Conservation (phyloP, 2,113 vertebrate genomes). For the Rhinichthys klamathensis region DNA sequence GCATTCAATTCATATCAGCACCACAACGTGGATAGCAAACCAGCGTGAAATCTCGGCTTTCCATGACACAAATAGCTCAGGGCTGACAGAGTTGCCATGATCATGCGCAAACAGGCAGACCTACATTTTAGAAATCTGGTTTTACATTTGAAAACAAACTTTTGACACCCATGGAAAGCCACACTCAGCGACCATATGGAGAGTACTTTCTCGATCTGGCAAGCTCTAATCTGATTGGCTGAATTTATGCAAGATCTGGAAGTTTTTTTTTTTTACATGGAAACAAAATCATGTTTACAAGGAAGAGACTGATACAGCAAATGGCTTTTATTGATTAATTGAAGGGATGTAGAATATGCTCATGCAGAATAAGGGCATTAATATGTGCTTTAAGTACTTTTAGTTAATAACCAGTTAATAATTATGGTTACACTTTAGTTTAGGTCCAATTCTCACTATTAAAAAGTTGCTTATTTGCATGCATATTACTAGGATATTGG, state of each 20-base stretch:
- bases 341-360: too few relatives aligned
- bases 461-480: too few relatives aligned
- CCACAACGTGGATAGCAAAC: conserved; percentile 19
- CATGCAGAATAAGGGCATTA: too few relatives aligned
- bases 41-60: conserved; percentile 25
- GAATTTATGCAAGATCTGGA: background rate
- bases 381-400: too few relatives aligned
- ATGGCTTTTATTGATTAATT: background rate
- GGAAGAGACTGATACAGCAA: background rate
- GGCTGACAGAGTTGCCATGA: background rate
- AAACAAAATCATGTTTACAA: background rate
- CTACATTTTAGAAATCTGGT: background rate
- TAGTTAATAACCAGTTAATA: too few relatives aligned
- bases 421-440: too few relatives aligned
- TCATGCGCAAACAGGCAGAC: background rate
- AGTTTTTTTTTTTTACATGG: background rate
- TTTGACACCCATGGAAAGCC: background rate
- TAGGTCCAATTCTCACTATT: too few relatives aligned
- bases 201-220: background rate
- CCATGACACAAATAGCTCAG: background rate
- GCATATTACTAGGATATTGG: too few relatives aligned
- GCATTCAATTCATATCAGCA: conserved; percentile 32
- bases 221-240: background rate
- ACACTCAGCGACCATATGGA: background rate
- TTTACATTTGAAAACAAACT: background rate